A percentile compares a stretch with the other conserved stretches of the same genome.
Evolutionary conservation across 2,797 vertebrate genomes (phyloP).

Genomic region (Mus spretus): DNA sequence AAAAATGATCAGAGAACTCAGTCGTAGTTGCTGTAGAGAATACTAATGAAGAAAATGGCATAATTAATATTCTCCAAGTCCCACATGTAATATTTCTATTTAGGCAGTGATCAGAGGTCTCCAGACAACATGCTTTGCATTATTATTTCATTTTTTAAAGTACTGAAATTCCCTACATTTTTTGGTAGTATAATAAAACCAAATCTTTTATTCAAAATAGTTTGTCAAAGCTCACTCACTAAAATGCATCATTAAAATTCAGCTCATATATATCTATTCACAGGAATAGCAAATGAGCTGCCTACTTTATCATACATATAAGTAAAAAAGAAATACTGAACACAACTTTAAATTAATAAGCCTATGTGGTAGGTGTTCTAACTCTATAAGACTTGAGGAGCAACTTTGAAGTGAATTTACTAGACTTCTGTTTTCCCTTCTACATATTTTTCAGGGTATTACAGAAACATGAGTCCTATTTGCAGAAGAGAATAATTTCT

Average conservation of each 20-base stretch:
- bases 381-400: background rate
- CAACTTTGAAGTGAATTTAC: background rate
- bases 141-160: background rate
- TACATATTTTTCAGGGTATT: background rate
- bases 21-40: slow-evolving; percentile 24
- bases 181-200: background rate
- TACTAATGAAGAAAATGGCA: slow-evolving; percentile 75
- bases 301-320: background rate
- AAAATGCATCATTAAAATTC: slow-evolving; percentile 36
- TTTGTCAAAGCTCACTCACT: slow-evolving; percentile 27
- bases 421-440: background rate
- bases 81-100: slow-evolving; percentile 64
- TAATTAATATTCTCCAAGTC: slow-evolving; percentile 76
- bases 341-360: background rate
- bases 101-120: background rate
- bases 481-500: background rate
- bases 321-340: background rate
- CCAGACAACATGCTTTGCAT: background rate
- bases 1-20: slow-evolving; percentile 68
- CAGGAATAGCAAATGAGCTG: background rate
- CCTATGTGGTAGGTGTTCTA: background rate
- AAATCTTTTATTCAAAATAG: slow-evolving; percentile 11
- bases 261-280: background rate
- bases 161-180: background rate
- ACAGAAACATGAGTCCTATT: background rate